A percentile compares a stretch with the other conserved stretches of the same genome.
These are phyloP conservation scores for Eupithecia subfuscata DNA, from an alignment of 2,888 invertebrate species.

Conservation along the genomic window DNA sequence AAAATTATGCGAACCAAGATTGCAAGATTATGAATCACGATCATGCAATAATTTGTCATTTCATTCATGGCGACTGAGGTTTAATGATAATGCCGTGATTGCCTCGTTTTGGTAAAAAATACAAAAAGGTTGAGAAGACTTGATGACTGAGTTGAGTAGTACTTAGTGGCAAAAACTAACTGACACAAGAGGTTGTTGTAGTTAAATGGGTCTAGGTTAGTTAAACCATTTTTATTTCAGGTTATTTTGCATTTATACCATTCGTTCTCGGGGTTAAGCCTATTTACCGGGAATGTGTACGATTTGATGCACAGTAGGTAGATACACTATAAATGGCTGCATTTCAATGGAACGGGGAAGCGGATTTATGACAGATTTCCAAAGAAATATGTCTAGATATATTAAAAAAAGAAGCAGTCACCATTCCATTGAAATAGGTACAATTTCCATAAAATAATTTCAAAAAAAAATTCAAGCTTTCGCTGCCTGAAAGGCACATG, in stretches of 20 bases:
- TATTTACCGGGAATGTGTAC: neutral
- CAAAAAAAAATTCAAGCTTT: neutral
- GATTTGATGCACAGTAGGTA: neutral
- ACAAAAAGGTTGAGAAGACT: conserved; percentile 4
- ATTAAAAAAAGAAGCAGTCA: neutral
- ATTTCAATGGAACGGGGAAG: neutral
- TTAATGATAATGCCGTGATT: conserved; percentile 20
- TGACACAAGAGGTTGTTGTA: neutral
- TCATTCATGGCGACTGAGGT: conserved; percentile 13
- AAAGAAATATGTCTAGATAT: neutral
- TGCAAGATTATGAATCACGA: conserved; percentile 10
- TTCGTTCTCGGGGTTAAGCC: neutral
- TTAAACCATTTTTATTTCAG: neutral
- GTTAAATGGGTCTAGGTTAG: neutral
- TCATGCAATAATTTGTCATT: conserved; percentile 15
- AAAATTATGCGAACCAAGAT: neutral
- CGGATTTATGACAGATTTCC: neutral
- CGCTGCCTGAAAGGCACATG: neutral
- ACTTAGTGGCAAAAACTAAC: neutral
- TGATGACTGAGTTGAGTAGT: neutral
- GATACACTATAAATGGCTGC: neutral
- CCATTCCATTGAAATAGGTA: neutral
- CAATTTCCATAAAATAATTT: neutral
- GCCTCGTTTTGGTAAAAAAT: conserved; percentile 27
- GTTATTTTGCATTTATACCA: neutral